These are phyloP conservation scores for Neelides folsomi DNA, from an alignment of 2,888 invertebrate genomes.

Conservation along the genomic window DNA sequence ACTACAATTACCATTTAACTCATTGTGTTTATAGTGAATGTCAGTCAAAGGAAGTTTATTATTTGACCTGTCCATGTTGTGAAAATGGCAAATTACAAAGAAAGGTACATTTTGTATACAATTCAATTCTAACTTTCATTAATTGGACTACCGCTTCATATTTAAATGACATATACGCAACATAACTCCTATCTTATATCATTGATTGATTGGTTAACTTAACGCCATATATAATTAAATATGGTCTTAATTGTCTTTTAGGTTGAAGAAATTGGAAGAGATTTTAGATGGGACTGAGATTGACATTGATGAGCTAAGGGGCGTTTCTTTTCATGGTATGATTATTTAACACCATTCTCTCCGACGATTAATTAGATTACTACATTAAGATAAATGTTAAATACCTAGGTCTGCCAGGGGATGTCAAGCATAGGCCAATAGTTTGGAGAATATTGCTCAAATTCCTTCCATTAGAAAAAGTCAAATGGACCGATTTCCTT, in stretches of 20 bases:
- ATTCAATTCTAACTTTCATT: too few relatives aligned
- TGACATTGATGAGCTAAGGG: too few relatives aligned
- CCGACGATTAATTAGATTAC: too few relatives aligned
- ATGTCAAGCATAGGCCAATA: slow-evolving; percentile 62
- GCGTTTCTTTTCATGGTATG: slow-evolving; percentile 3
- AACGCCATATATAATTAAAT: slow-evolving; percentile 3
- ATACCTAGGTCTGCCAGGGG: slow-evolving; percentile 76
- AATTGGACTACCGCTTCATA: too few relatives aligned
- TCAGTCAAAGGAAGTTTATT: too few relatives aligned
- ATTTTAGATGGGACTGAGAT: slow-evolving; percentile 48
- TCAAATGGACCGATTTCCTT: slow-evolving; percentile 55
- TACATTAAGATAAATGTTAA: too few relatives aligned
- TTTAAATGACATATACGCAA: too few relatives aligned
- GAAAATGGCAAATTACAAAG: slow-evolving; percentile 35
- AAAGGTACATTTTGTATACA: slow-evolving; percentile 34
- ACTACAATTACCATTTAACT: too few relatives aligned
- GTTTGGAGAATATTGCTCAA: slow-evolving; percentile 81
- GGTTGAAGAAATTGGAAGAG: slow-evolving; percentile 68
- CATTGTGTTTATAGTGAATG: too few relatives aligned
- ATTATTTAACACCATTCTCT: background rate
- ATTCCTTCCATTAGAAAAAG: slow-evolving; percentile 60
- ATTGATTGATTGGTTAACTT: too few relatives aligned
- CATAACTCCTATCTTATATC: too few relatives aligned
- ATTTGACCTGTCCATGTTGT: background rate
- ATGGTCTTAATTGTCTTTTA: slow-evolving; percentile 39